Evolutionary conservation across 2,888 invertebrate genomes (phyloP).

Genomic region (Loripinus fragilis): DNA sequence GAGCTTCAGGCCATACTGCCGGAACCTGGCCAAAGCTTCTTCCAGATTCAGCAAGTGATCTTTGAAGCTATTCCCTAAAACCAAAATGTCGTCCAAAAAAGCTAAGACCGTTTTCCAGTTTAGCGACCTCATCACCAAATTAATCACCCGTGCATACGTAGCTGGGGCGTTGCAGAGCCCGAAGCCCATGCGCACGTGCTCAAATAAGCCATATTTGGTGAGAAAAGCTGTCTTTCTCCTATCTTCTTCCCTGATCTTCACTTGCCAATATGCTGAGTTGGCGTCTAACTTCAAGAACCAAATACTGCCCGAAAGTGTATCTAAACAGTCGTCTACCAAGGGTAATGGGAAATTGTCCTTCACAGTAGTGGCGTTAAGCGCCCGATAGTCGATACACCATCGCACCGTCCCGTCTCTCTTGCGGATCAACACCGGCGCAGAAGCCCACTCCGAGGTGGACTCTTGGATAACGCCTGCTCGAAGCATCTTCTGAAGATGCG

Average conservation of each 20-base stretch:
- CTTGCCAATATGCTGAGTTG: slow-evolving; percentile 54
- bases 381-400: slow-evolving; percentile 23
- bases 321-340: slow-evolving; percentile 44
- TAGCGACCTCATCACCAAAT: slow-evolving; percentile 12
- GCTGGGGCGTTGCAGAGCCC: slow-evolving; percentile 57
- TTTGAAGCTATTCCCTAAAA: slow-evolving; percentile 47
- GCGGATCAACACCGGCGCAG: slow-evolving; percentile 47
- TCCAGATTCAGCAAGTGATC: slow-evolving; percentile 41
- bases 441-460: slow-evolving; percentile 48
- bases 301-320: slow-evolving; percentile 38
- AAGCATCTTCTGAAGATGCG: slow-evolving; percentile 41
- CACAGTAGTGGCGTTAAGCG: background rate
- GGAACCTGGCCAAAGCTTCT: slow-evolving; percentile 41
- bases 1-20: slow-evolving; percentile 39
- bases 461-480: slow-evolving; percentile 39
- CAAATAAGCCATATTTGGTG: slow-evolving; percentile 58
- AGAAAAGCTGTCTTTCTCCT: slow-evolving; percentile 59
- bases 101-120: slow-evolving; percentile 39
- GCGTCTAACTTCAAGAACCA: slow-evolving; percentile 53
- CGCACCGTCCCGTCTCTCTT: slow-evolving; percentile 31
- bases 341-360: slow-evolving; percentile 25
- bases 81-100: slow-evolving; percentile 61
- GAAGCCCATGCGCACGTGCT: slow-evolving; percentile 54
- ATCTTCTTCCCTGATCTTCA: no score
- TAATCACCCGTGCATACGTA: slow-evolving; percentile 22